Base-by-base conservation (phyloP, 2,113 vertebrate genomes). In the Labrus mixtus region DNA sequence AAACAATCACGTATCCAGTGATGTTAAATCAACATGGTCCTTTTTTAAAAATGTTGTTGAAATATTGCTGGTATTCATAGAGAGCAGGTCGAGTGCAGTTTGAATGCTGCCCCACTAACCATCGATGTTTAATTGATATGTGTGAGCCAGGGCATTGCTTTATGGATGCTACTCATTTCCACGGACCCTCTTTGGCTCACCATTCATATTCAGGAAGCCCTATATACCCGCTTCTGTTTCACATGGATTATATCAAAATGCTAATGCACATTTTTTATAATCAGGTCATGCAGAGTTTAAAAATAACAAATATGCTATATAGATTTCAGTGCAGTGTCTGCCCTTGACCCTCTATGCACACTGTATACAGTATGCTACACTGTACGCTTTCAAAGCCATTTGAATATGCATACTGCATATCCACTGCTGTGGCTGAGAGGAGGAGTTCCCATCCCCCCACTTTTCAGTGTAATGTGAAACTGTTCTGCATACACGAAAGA, bases 61-160 rank as follows among this genome's bases (percentile, higher is more conserved):
- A 80, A 54, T 53, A 70, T 74, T 62, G 39, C n/a, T 20, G 55
- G 55, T 17, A 56, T 68, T 50, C 41, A 41, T 45, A 17, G 22
- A 50, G 57, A 46, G 50, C 20, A 11, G 22, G 48, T 66, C 68
- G 41, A 56, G 56, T 13, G 56, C 65, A 48, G 70, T 71, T 29
- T 23, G 33, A 82, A 46, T 19, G 62, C 71, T 51, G 20, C 65
- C 66, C 62, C 16, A 36, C 73, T 76, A 77, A 68, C 63, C 77
- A 83, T 46, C 68, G 69, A 89, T 90, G 81, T 89, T 90, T 89
- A 84, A 90, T 89, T 81, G 56, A 88, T 84, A 50, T 0, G 55
- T 65, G 51, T 71, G 50, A 79, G 68, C 57, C 65, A 13, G 65
- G 76, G 51, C 54, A 48, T 66, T 67, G 72, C 78, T 81, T 85